Base-by-base conservation (phyloP, 2,113 vertebrate species). In the Lanius ludovicianus region DNA sequence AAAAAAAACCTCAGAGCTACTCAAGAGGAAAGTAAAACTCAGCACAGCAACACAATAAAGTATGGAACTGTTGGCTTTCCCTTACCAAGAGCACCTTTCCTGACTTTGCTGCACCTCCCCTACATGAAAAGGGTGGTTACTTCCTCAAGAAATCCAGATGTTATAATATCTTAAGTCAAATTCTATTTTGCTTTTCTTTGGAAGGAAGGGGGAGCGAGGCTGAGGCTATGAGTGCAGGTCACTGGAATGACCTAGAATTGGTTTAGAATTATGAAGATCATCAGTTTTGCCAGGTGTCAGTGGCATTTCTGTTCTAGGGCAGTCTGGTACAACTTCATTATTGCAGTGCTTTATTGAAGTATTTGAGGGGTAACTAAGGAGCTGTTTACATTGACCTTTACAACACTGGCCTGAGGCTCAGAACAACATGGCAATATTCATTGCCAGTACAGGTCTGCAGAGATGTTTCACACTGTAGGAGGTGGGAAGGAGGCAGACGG, bases 281-380 rank as follows among this genome's bases (percentile, higher is more conserved):
- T 87, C 44, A 44, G 49, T 85, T 97, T 96, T 78, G 59, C 75
- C 65, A 62, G 56, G 57, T 67, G 89, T 75, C 21, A 56, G 47
- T 70, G 64, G 69, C 50, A 57, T 91, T 92, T 42, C 59, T 67
- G 23, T 91, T 46, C 35, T 37, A 37, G 11, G 17, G 24, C 62
- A 67, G 69, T 21, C 81, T 89, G 83, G 63, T 74, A 42, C 42
- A 46, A 63, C 74, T 83, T 89, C 30, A 33, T 90, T 95, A 84
- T 69, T 81, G 62, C 62, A 88, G 71, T 57, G 35, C 53, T 92
- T 84, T 62, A n/a, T 50, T 28, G 74, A 77, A 84, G 81, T 81
- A 85, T 96, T 90, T 62, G 27, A 77, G 59, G 67, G 59, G 47
- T 85, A 93, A 91, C 78, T 81, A 85, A 94, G 87, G 68, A 87